A percentile compares a stretch with the other conserved stretches of the same genome.
These are phyloP conservation scores for Grantiella picta DNA, from an alignment of 2,113 vertebrate genomes.

Conservation along the genomic window DNA sequence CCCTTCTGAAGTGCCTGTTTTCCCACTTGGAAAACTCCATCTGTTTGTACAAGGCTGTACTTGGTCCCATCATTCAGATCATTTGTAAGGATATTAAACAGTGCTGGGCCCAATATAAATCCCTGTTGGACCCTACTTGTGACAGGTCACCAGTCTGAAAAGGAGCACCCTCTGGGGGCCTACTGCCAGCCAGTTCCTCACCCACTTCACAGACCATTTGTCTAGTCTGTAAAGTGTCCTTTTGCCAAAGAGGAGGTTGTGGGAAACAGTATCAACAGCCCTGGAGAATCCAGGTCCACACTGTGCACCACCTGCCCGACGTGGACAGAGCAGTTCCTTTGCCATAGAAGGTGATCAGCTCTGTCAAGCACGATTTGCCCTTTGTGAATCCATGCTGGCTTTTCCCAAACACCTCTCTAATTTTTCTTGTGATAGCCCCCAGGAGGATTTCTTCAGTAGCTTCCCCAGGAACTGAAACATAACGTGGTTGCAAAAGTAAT, in stretches of 20 bases:
- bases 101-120: rapidly evolving
- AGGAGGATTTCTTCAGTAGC: background rate
- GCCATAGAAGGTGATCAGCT: background rate
- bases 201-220: background rate
- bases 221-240: background rate
- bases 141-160: background rate
- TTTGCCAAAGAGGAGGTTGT: background rate
- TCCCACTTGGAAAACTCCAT: background rate
- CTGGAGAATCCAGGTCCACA: background rate
- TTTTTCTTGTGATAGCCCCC: background rate
- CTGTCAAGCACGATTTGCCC: background rate
- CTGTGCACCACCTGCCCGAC: rapidly evolving
- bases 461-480: background rate
- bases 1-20: background rate
- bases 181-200: background rate
- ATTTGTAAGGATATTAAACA: background rate
- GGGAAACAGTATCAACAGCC: background rate
- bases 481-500: background rate
- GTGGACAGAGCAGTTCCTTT: background rate
- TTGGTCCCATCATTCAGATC: background rate
- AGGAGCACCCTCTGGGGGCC: background rate
- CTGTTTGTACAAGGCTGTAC: background rate
- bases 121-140: background rate
- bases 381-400: background rate
- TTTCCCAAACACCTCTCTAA: background rate